Base-by-base conservation (phyloP, 1,140 invertebrate genomes). In the Apis cerana region DNA sequence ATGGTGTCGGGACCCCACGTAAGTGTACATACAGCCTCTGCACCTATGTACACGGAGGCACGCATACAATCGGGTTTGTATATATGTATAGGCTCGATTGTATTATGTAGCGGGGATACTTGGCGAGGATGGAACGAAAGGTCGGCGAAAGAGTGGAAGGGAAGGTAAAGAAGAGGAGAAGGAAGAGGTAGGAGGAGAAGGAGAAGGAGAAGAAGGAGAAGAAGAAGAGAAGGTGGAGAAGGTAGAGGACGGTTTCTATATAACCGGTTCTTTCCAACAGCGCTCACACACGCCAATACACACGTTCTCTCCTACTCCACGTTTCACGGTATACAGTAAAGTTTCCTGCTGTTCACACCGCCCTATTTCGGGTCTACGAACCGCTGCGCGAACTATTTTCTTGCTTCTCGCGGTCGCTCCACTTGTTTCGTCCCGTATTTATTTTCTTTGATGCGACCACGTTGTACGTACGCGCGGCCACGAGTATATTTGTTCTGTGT, bases 221-320 rank as follows among this genome's bases (percentile, higher is more conserved):
- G 75, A 58, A 23, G 82, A 61, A 67, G 77, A 84, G 88, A 85
- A 74, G 87, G 83, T 84, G 89, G 70, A 89, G 87, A 89, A 87
- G 75, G 87, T 88, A 88, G 88, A 87, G 88, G 89, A 91, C 82
- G 90, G 88, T 91, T 90, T 86, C 89, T 91, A 90, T 89, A 92
- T 89, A 93, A 93, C 92, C 92, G 92, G 92, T 93, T 92, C 89
- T 91, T 91, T 88, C 89, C 83, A 87, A 81, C 75, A 75, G 69
- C 70, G 65, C 71, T 83, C 84, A 65, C 77, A 75, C 85, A 83
- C 78, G 84, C 69, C 75, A 64, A 86, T 88, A 74, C 69, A 74
- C 76, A 68, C 76, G 75, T 56, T 33, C 59, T 78, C 83, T 43
- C 64, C 50, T 75, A 64, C 71, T 77, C 67, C 68, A n/a, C 61